phyloP scores from a whole-genome alignment of 1,140 invertebrate species.

The Scaptomyza graminum region DNA sequence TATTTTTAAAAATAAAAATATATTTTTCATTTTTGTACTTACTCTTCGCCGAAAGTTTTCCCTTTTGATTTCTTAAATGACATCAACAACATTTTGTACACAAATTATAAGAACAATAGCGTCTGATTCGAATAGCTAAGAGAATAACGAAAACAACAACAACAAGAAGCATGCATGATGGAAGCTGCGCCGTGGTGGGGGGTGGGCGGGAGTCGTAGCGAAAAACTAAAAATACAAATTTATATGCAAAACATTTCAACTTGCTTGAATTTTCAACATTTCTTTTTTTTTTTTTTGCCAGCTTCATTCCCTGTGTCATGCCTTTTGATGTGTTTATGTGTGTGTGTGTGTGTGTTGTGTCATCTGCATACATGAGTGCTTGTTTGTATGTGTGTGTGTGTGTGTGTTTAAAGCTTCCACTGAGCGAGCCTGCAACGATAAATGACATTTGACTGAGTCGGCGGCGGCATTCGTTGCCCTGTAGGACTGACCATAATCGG shows the following conservation, averaged over 20 bases:
- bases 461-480: slow-evolving; percentile 4
- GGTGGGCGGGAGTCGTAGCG: slow-evolving; percentile 13
- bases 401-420: slow-evolving; percentile 31
- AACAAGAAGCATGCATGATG: slow-evolving; percentile 43
- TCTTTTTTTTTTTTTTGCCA: slow-evolving; percentile 50
- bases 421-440: slow-evolving; percentile 41
- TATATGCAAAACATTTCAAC: slow-evolving; percentile 69
- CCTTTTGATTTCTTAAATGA: slow-evolving; percentile 46
- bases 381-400: slow-evolving; percentile 1
- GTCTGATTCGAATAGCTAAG: slow-evolving; percentile 27
- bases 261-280: slow-evolving; percentile 67
- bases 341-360: slow-evolving; percentile 11
- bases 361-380: slow-evolving; percentile 4
- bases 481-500: no score
- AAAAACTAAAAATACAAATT: slow-evolving; percentile 71
- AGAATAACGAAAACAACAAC: slow-evolving; percentile 27
- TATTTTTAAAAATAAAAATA: neutral
- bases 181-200: neutral
- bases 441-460: slow-evolving; percentile 58
- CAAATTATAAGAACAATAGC: slow-evolving; percentile 48
- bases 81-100: slow-evolving; percentile 64
- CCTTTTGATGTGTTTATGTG: slow-evolving; percentile 40
- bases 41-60: slow-evolving; percentile 34
- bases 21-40: neutral
- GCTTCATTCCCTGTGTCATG: slow-evolving; percentile 42